Evolutionary conservation across 1,140 invertebrate genomes (phyloP).

Genomic region (Pissodes strobi): DNA sequence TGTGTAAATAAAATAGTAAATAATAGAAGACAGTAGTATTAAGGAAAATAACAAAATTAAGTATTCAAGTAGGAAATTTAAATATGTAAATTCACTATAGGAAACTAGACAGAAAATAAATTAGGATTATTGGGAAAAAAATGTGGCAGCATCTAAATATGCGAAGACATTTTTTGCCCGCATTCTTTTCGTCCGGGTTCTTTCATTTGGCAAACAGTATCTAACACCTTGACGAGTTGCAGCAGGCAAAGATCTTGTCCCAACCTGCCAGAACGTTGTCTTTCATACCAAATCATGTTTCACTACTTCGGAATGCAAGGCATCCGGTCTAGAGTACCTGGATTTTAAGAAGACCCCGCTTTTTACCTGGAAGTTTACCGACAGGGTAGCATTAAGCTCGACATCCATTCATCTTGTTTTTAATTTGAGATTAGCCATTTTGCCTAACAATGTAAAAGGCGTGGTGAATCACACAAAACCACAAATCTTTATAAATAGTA

Average conservation of each 20-base stretch:
- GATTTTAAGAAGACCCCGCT: constrained; percentile 29
- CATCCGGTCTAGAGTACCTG: constrained; percentile 30
- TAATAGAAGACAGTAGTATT: no score
- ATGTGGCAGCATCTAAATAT: no score
- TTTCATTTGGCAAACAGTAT: no score
- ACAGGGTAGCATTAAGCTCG: constrained; percentile 11
- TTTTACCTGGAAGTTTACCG: constrained; percentile 34
- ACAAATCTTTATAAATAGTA: constrained; percentile 23
- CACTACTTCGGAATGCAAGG: constrained; percentile 24
- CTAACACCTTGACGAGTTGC: background rate
- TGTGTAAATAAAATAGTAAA: no score
- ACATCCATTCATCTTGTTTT: constrained; percentile 26
- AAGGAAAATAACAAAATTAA: no score
- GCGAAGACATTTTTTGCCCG: no score
- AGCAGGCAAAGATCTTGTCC: background rate
- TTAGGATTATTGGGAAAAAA: no score
- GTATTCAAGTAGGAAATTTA: no score
- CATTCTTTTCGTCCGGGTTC: no score
- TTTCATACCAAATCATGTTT: background rate
- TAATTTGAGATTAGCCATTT: constrained; percentile 18
- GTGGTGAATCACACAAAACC: constrained; percentile 23
- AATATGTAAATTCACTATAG: no score
- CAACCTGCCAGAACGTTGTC: background rate
- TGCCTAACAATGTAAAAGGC: constrained; percentile 2
- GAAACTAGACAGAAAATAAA: no score